Conservation (phyloP, 2,113 vertebrate species). For the Nothocercus nigrocapillus region DNA sequence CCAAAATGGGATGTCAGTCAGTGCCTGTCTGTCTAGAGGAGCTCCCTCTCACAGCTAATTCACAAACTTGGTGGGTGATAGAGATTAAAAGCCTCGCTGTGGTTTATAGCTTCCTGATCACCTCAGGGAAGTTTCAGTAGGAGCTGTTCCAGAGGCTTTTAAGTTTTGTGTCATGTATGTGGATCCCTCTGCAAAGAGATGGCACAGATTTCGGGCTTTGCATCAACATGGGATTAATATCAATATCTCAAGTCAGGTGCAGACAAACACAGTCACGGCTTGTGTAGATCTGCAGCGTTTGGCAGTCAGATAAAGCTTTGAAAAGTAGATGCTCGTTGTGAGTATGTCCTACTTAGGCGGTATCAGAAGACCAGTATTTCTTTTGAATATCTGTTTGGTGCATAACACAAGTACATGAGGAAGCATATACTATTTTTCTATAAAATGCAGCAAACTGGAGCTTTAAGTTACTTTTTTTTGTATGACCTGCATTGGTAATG, state of each 20-base stretch:
- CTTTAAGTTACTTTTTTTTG: not conserved
- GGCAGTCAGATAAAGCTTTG: not conserved
- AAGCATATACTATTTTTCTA: not conserved
- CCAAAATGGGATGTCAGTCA: not conserved
- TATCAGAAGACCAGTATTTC: not conserved
- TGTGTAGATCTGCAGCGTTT: not conserved
- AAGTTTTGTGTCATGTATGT: not conserved
- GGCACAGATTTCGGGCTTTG: not conserved
- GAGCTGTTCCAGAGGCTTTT: not conserved
- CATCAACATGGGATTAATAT: not conserved
- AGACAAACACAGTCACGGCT: not conserved
- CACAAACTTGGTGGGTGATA: not conserved
- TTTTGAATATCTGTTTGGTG: not conserved
- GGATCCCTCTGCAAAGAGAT: not conserved
- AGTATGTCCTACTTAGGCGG: not conserved
- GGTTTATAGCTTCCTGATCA: constrained; percentile 32
- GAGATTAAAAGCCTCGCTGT: not conserved
- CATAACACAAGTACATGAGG: not conserved
- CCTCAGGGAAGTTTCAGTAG: constrained; percentile 30
- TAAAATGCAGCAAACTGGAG: not conserved
- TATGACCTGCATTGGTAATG: not conserved
- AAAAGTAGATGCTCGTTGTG: not conserved
- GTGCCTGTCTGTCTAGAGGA: not conserved
- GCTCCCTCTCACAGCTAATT: not conserved
- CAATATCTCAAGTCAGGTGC: not conserved